Conservation (phyloP, 2,113 vertebrate species). For the Ibidorhyncha struthersii region DNA sequence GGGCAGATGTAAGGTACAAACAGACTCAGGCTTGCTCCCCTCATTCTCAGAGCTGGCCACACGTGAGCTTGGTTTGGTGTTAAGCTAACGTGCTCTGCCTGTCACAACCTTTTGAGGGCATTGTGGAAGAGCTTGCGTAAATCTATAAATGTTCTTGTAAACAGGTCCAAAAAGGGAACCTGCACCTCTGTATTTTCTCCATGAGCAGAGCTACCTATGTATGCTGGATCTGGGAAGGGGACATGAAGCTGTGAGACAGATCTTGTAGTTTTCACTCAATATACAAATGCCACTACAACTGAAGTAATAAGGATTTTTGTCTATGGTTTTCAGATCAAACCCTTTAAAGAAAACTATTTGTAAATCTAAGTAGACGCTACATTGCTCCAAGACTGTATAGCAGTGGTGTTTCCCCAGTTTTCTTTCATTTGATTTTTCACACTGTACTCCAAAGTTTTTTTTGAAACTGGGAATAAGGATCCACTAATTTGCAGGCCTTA, state of each 20-base stretch:
- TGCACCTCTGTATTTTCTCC: not conserved
- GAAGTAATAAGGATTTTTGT: not conserved
- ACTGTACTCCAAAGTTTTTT: not conserved
- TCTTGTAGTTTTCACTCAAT: not conserved
- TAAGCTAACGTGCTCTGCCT: not conserved
- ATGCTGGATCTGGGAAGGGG: not conserved
- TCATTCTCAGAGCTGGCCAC: not conserved
- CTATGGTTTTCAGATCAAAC: not conserved
- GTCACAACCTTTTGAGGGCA: not conserved
- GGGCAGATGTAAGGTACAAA: not conserved
- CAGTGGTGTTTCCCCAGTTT: slow-evolving; percentile 15
- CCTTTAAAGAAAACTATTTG: slow-evolving; percentile 21
- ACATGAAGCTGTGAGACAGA: not conserved
- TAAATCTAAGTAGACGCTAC: not conserved
- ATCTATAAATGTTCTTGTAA: not conserved
- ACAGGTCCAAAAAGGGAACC: not conserved
- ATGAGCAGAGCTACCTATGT: not conserved
- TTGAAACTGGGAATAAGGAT: slow-evolving; percentile 16
- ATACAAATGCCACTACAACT: not conserved
- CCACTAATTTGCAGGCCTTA: slow-evolving; percentile 39
- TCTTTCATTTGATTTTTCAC: slow-evolving; percentile 29
- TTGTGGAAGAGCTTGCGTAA: not conserved
- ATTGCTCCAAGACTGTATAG: not conserved
- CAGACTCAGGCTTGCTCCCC: not conserved
- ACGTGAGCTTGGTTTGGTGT: not conserved